phyloP scores from a whole-genome alignment of 2,888 invertebrate genomes.

The Rosalia funebris region DNA sequence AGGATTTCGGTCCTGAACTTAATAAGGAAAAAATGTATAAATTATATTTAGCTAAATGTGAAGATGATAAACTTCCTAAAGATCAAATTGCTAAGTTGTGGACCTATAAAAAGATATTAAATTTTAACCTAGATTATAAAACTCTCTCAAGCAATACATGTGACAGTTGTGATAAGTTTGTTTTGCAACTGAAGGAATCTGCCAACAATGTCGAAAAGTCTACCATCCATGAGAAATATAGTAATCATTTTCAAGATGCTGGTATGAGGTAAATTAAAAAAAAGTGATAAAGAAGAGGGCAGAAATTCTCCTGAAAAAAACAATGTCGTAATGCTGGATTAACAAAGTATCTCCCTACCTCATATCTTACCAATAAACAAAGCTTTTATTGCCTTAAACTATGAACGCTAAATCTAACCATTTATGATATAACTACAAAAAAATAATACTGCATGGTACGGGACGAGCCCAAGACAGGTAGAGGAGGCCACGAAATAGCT shows the following conservation, averaged over 20 bases:
- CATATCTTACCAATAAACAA: slow-evolving; percentile 32
- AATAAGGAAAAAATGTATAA: slow-evolving; percentile 22
- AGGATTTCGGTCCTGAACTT: slow-evolving; percentile 22
- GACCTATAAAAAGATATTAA: slow-evolving; percentile 12
- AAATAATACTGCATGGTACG: background rate
- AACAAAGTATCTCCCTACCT: slow-evolving; percentile 35
- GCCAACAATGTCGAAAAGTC: background rate
- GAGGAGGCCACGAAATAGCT: background rate
- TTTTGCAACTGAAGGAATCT: slow-evolving; percentile 24
- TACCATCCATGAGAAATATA: background rate
- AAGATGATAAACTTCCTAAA: slow-evolving; percentile 2
- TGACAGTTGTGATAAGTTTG: slow-evolving; percentile 27
- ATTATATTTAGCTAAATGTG: slow-evolving; percentile 19
- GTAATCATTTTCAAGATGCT: background rate
- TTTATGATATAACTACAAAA: background rate
- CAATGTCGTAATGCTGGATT: slow-evolving; percentile 34
- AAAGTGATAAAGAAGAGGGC: slow-evolving; percentile 4
- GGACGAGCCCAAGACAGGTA: background rate
- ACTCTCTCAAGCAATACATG: slow-evolving; percentile 27
- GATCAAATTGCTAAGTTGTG: slow-evolving; percentile 13
- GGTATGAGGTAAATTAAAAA: slow-evolving; percentile 22
- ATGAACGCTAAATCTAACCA: background rate
- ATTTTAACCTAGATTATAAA: slow-evolving; percentile 31
- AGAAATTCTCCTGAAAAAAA: background rate
- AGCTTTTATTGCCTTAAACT: slow-evolving; percentile 32